Evolutionary conservation across 2,888 invertebrate species (phyloP), one percentile per base, ranked within the genome.

Genomic region (Polydrusus cervinus): DNA sequence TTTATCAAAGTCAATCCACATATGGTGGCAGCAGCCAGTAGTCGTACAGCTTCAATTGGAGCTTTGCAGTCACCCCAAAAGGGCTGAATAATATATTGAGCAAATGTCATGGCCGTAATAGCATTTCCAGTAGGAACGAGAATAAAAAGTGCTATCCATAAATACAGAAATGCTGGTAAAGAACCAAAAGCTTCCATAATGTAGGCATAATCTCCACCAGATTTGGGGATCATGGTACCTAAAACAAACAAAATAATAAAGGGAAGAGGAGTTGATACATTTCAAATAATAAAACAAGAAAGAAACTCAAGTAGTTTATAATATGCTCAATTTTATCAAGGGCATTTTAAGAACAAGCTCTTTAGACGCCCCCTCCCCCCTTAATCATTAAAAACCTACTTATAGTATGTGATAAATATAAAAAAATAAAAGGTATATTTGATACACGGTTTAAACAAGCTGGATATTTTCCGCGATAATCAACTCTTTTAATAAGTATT

Each of bases 171-270:
- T 0, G 98, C 95, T 18, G 96, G 97, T 69, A 99, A 87, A 0
- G 95, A 91, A 34, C 99, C 99, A 84, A 93, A 98, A 0, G 98
- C 95, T 87, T 97, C 95, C 83, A 93, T 91, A 78, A 99, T 97
- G 84, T 99, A 99, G 40, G 97, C 97, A 87, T 99, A 99, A 88
- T 99, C 98, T 0, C 98, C 98, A 14, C 99, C 99, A 73, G 97
- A 97, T 84, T 96, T 95, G 2, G 97, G 95, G 83, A 99, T 93
- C 51, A 93, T 90, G 14, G 94, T 94, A 49, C 91, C 96, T 96
- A 88, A 30, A 91, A 90, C 76, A 78, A 69, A 73, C 13, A 3
- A 45, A 11, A 13, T 14, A 45, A 5, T 45, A 45, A 45, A 14
- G 6, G 9, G 43, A 43, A 11, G 7, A 34, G 5, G 25, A 25